These are phyloP conservation scores for Lepus timidus DNA, from an alignment of 2,113 vertebrate species.

Conservation along the genomic window DNA sequence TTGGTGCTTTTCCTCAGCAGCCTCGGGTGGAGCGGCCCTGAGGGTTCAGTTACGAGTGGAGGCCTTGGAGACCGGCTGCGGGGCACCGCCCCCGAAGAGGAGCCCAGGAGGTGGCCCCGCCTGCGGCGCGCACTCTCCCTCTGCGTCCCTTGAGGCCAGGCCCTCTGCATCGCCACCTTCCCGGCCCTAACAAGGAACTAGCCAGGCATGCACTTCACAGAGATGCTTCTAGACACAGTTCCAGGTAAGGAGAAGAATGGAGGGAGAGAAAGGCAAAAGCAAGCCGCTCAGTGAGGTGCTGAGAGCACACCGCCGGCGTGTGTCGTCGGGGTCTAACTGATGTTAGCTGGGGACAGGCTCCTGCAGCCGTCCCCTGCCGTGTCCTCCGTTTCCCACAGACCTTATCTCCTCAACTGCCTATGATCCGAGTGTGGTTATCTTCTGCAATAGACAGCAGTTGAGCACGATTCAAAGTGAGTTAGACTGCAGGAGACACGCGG, in stretches of 20 bases:
- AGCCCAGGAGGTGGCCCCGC: too few species aligned
- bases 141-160: not conserved
- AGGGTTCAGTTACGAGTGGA: too few species aligned
- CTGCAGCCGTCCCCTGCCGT: not conserved
- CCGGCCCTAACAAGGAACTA: not conserved
- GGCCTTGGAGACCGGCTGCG: too few species aligned
- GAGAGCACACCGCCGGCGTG: not conserved
- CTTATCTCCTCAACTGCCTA: constrained; percentile 47
- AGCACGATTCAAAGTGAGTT: constrained; percentile 72
- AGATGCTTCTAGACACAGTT: not conserved
- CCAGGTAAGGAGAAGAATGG: not conserved
- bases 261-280: not conserved
- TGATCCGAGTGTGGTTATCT: constrained; percentile 17
- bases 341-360: not conserved
- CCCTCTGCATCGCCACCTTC: not conserved
- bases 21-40: too few species aligned
- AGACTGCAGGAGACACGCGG: constrained; percentile 53
- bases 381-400: not conserved
- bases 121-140: too few species aligned
- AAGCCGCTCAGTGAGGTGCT: not conserved
- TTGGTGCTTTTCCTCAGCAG: too few species aligned
- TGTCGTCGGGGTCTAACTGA: constrained; percentile 17
- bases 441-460: constrained; percentile 72
- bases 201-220: not conserved
- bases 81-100: too few species aligned